A percentile compares a stretch with the other conserved stretches of the same genome.
phyloP scores from a whole-genome alignment of 92 coral and sea anemone species.

The Phymanthus crucifer region DNA sequence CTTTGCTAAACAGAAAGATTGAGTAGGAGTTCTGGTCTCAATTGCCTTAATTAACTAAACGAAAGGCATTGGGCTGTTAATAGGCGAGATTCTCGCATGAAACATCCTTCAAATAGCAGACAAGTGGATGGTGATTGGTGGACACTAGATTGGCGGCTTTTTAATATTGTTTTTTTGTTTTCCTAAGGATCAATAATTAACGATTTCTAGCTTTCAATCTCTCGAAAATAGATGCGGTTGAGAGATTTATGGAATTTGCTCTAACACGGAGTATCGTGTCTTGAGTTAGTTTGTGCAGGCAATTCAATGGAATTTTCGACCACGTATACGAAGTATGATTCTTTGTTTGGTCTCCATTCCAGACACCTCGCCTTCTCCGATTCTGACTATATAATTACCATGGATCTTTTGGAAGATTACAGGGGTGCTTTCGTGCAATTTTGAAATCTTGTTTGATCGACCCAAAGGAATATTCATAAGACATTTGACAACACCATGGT shows the following conservation, averaged over 20 bases:
- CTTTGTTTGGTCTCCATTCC: background rate
- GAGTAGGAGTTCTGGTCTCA: slow-evolving; percentile 3
- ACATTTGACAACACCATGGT: background rate
- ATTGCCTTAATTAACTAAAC: slow-evolving; percentile 26
- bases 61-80: slow-evolving; percentile 1
- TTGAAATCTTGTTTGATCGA: background rate
- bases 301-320: background rate
- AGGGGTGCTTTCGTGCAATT: background rate
- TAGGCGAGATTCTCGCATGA: slow-evolving; percentile 6
- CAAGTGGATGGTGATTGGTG: slow-evolving; percentile 17
- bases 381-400: background rate
- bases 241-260: slow-evolving; percentile 7
- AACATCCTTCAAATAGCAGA: slow-evolving; percentile 15
- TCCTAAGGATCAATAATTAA: slow-evolving; percentile 30
- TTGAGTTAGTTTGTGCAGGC: background rate
- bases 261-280: slow-evolving; percentile 8
- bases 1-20: background rate
- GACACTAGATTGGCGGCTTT: slow-evolving; percentile 34
- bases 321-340: background rate
- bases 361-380: background rate
- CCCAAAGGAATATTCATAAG: background rate
- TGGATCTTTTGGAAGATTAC: background rate
- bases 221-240: slow-evolving; percentile 27
- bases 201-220: slow-evolving; percentile 12
- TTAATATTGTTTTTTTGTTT: slow-evolving; percentile 37